Evolutionary conservation across 1,140 invertebrate genomes (phyloP), one percentile per base, ranked within the genome.

Genomic region (Glomeris maerens): DNA sequence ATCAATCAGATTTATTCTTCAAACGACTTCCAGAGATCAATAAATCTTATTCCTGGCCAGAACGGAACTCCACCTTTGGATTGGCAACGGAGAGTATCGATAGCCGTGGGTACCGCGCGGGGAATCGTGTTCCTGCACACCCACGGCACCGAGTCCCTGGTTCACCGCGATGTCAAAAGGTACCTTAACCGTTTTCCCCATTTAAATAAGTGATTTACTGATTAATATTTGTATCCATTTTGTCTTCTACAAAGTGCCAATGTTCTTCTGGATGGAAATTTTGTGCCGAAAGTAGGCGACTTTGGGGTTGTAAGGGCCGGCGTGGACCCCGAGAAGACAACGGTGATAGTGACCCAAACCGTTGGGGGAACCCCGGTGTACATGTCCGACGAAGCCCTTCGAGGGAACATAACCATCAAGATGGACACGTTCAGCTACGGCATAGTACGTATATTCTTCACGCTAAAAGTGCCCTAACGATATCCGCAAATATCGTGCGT

Each of bases 111-210:
- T 46, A 80, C 83, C 27, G 85, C 89, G 22, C 77, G 84, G 62
- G 93, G 91, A 14, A 74, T 98, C 0, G 82, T 87, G 64, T 95
- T 81, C 65, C 69, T 97, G 0, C 93, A 97, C 64, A 86, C 80
- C 1, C 78, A 83, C 54, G 72, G 74, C 2, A 72, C 77, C 3
- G 81, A 80, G 45, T 84, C 90, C 0, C 70, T 94, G 1, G 86
- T 96, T 50, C 92, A 97, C 64, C 89, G 90, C 0, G 92, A 97
- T 62, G 92, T 97, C 27, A 94, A 94, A 66, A 85, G 73, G 73
- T 74, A 47, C 14, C n/a, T n/a, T n/a, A n/a, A n/a, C n/a, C n/a
- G n/a, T n/a, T n/a, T n/a, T n/a, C n/a, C n/a, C n/a, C n/a, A n/a
- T n/a, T n/a, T n/a, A n/a, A n/a, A n/a, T n/a, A n/a, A n/a, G n/a